phyloP scores from a whole-genome alignment of 2,113 vertebrate genomes.

The Chloropsis cyanopogon region DNA sequence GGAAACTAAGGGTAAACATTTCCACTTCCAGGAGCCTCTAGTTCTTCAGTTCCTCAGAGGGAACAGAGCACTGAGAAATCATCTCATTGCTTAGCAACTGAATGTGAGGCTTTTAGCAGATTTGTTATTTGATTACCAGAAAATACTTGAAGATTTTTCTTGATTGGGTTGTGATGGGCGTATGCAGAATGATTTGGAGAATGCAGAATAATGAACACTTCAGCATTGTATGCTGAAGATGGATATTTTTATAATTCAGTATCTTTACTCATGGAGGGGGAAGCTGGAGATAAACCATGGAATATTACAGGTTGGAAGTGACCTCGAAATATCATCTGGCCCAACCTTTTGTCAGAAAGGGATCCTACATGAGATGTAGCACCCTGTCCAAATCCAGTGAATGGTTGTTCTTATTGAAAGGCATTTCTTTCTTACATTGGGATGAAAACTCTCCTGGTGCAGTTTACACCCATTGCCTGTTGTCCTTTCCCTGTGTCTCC shows the following conservation, averaged over 20 bases:
- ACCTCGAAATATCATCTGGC: neutral
- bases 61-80: neutral
- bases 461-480: rapidly evolving
- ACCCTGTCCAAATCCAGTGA: neutral
- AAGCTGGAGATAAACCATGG: neutral
- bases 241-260: neutral
- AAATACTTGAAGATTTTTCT: neutral
- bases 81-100: constrained; percentile 15
- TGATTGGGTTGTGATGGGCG: neutral
- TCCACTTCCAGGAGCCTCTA: neutral
- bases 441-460: neutral
- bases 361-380: neutral
- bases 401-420: neutral
- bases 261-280: neutral
- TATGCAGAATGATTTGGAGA: neutral
- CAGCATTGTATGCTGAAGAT: neutral
- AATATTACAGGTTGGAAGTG: neutral
- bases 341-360: neutral
- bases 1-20: neutral
- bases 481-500: neutral
- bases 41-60: neutral
- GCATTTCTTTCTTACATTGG: neutral
- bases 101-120: neutral
- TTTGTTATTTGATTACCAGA: constrained; percentile 10
- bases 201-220: neutral